Base-by-base conservation (phyloP, 2,113 vertebrate species). In the Percopsis transmontana region DNA sequence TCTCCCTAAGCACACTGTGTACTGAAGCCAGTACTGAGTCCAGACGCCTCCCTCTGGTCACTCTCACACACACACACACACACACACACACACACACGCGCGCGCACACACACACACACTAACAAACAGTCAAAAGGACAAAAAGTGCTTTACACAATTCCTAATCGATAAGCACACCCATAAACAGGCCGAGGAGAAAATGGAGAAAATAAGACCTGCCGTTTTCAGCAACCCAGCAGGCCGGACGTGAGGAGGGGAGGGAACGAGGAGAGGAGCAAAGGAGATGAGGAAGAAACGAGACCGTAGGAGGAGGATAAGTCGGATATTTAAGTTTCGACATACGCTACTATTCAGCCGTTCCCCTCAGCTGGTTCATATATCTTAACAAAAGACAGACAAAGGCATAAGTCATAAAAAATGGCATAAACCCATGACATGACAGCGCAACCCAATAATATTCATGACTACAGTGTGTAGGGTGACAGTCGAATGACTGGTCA, bases 1-100 rank as follows among this genome's bases (percentile, higher is more conserved):
- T 24, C 40, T 60, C 15, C 19, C n/a, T 40, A 27, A 21, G 21
- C 19, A 60, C 58, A 45, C 58, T 20, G 7, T 60, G 58, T 59
- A 21, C 33, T 48, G 42, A 10, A 44, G 12, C 27, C 27, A 33
- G 27, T 33, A 33, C 8, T 33, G 27, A 33, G 8, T 33, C 27
- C 27, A 33, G 27, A 7, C 38, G 15, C 54, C 9, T 57, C 42
- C 15, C 44, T 15, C 27, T 58, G 18, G 5, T 19, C 3, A 42
- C 56, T 42, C 56, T 4, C 48, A 52, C 19, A 23, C 19, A 23
- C 51, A 21, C 50, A 51, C 18, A 21, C 50, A 21, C 50, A 21
- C 18, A 21, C 50, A 23, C 20, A 44, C 9, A 47, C 56, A 54
- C 55, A 44, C 47, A 23, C 8, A 15, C 47, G 44, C n/a, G 11